Percentiles rank a stretch among this genome's conserved stretches.
Evolutionary conservation across 2,113 vertebrate species (phyloP).

Genomic region (Ageneiosus marmoratus): DNA sequence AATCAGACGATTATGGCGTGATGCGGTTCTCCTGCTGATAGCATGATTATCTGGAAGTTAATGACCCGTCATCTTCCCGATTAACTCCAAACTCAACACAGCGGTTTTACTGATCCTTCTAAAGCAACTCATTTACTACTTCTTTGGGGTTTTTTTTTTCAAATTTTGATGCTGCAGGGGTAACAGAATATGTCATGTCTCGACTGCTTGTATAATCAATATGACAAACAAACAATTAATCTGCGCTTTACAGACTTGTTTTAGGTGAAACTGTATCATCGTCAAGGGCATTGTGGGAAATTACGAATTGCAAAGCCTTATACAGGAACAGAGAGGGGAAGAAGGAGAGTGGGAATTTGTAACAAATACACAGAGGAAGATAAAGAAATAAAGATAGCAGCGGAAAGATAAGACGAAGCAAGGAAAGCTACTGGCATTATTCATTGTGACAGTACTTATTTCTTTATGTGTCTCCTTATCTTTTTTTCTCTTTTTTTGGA

Average conservation of each 20-base stretch:
- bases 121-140: background rate
- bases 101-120: constrained; percentile 8
- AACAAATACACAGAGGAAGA: constrained; percentile 5
- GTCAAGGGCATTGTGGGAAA: constrained; percentile 8
- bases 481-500: constrained; percentile 15
- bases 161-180: background rate
- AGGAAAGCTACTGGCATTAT: constrained; percentile 31
- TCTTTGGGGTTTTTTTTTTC: too few species aligned
- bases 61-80: constrained; percentile 26
- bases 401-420: background rate
- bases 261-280: background rate
- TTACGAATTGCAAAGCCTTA: background rate
- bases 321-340: background rate
- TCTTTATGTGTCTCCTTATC: constrained; percentile 19
- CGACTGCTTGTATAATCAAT: constrained; percentile 19
- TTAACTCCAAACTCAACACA: constrained; percentile 12
- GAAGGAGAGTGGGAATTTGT: background rate
- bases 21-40: constrained; percentile 12
- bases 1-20: background rate
- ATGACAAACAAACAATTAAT: constrained; percentile 29
- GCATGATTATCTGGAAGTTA: constrained; percentile 31
- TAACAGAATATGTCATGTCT: constrained; percentile 18
- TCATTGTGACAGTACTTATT: constrained; percentile 28
- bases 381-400: constrained; percentile 8
- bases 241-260: constrained; percentile 15